A percentile compares a stretch with the other conserved stretches of the same genome.
These are phyloP conservation scores for Acomys russatus DNA, from an alignment of 2,797 vertebrate species.

Conservation along the genomic window DNA sequence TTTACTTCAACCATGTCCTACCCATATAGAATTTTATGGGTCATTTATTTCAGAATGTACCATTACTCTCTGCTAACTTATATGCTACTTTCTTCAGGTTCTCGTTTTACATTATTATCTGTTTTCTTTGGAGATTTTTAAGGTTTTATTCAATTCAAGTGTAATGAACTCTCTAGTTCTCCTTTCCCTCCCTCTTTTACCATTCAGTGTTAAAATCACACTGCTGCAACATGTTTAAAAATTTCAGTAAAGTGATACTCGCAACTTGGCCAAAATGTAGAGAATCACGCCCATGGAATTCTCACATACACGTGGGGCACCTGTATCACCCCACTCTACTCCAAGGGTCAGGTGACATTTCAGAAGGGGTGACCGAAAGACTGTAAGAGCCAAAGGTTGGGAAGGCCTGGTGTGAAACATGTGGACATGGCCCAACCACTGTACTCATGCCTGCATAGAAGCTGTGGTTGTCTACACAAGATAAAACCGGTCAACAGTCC, in stretches of 20 bases:
- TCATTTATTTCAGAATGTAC: conserved; percentile 60
- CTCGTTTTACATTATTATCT: conserved; percentile 56
- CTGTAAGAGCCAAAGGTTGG: not conserved
- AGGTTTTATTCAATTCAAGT: not conserved
- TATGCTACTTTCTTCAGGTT: conserved; percentile 42
- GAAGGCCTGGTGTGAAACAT: not conserved
- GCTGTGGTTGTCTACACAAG: not conserved
- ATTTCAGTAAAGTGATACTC: not conserved
- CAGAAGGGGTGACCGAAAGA: not conserved
- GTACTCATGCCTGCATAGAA: not conserved
- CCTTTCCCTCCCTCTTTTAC: not conserved
- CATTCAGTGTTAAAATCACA: not conserved
- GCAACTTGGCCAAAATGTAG: not conserved
- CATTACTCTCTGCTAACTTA: conserved; percentile 56
- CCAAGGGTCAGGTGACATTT: not conserved
- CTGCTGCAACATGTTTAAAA: not conserved
- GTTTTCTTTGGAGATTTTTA: conserved; percentile 62
- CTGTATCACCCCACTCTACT: not conserved
- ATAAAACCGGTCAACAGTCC: not conserved
- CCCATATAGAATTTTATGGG: not conserved
- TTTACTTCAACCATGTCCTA: not conserved
- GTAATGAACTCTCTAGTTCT: not conserved
- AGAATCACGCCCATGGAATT: not conserved
- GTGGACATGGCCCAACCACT: not conserved
- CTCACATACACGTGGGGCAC: not conserved